Percentiles rank a stretch among this genome's conserved stretches.
phyloP scores from a whole-genome alignment of 1,140 invertebrate species.

The Brachionus plicatilis region DNA sequence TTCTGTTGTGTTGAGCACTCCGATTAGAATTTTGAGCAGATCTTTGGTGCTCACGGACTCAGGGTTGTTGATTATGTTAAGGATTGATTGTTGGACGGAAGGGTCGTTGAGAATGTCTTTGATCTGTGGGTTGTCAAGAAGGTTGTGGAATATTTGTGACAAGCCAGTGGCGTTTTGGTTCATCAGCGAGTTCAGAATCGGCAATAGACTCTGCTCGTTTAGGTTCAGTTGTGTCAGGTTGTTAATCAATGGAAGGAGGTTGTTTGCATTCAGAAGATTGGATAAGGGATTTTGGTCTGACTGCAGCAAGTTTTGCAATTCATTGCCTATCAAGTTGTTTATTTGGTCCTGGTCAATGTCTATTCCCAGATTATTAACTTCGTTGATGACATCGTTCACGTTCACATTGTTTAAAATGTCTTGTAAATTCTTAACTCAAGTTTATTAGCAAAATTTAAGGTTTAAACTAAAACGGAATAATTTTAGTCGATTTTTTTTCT shows the following conservation, averaged over 20 bases:
- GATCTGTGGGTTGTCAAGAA: neutral
- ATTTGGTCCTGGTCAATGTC: neutral
- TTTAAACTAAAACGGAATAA: too few relatives aligned
- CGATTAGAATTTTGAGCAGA: neutral
- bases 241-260: neutral
- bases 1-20: neutral
- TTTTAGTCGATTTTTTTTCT: too few relatives aligned
- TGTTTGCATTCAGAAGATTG: neutral
- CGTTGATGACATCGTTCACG: neutral
- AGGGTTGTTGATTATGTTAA: neutral
- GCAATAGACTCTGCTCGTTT: neutral
- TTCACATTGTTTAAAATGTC: neutral
- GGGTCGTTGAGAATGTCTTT: neutral
- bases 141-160: neutral
- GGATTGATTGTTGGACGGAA: neutral
- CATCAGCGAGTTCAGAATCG: neutral
- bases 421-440: neutral
- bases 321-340: neutral
- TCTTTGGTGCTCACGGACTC: neutral
- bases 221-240: neutral
- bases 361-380: neutral
- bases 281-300: neutral
- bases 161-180: neutral
- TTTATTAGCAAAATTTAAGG: too few relatives aligned
- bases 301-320: neutral